Evolutionary conservation across 2,888 invertebrate species (phyloP).

Genomic region (Noctuana brunneofusca): DNA sequence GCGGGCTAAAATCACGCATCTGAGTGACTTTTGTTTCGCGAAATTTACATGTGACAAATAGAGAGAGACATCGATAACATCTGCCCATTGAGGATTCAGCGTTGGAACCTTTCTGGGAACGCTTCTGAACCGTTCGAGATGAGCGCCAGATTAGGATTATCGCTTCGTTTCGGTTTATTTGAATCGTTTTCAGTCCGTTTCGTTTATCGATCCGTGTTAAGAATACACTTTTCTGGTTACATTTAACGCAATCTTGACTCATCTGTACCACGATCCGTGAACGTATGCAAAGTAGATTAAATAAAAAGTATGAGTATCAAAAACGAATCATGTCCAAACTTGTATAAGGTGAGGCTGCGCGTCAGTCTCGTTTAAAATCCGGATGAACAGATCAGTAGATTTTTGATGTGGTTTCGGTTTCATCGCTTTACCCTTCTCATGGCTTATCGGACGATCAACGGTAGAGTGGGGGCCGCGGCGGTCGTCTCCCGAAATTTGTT

Average conservation of each 20-base stretch:
- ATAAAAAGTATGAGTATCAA: constrained; percentile 58
- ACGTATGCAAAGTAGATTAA: constrained; percentile 65
- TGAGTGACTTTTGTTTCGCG: constrained; percentile 41
- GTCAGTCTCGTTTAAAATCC: constrained; percentile 67
- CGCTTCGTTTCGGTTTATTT: constrained; percentile 42
- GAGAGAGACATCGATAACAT: constrained; percentile 44
- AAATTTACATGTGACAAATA: constrained; percentile 38
- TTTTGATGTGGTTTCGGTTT: constrained; percentile 74
- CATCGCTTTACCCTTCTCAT: constrained; percentile 75
- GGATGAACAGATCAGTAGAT: constrained; percentile 70
- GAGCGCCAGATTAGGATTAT: constrained; percentile 42
- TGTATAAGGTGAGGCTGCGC: constrained; percentile 54
- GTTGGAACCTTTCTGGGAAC: constrained; percentile 38
- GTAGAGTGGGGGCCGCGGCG: constrained; percentile 50
- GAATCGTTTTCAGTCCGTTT: constrained; percentile 53
- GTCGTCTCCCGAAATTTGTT: constrained; percentile 75
- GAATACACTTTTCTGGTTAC: constrained; percentile 43
- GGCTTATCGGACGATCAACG: constrained; percentile 67
- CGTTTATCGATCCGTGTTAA: constrained; percentile 55
- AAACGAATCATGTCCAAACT: constrained; percentile 71
- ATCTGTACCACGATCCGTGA: constrained; percentile 45
- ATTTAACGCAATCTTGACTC: constrained; percentile 59
- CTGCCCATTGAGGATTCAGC: constrained; percentile 36
- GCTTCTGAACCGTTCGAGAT: constrained; percentile 39
- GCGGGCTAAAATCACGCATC: constrained; percentile 51